Percentiles rank a stretch among this genome's conserved stretches.
Evolutionary conservation across 92 coral and sea anemone genomes (phyloP).

Genomic region (Anthopleura xanthogrammica): DNA sequence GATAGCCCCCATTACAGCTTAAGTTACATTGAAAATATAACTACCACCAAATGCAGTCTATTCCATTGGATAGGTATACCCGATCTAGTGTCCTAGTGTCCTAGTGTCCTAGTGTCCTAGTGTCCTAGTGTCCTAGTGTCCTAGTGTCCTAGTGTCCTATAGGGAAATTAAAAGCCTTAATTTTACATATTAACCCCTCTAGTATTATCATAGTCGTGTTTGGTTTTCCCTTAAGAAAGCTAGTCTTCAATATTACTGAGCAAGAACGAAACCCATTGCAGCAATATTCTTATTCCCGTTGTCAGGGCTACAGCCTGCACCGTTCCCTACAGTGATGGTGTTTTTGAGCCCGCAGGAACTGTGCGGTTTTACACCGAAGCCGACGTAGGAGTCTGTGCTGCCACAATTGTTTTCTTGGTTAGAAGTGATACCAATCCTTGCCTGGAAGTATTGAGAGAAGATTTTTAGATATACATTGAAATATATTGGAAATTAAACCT

Average conservation of each 20-base stretch:
- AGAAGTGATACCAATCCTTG: constrained; percentile 17
- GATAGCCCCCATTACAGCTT: too few relatives aligned
- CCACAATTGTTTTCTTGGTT: constrained; percentile 20
- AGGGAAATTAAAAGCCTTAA: too few relatives aligned
- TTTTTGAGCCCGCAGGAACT: not conserved
- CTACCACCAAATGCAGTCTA: too few relatives aligned
- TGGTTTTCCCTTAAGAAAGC: too few relatives aligned
- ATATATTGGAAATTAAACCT: not conserved
- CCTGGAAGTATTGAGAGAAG: not conserved
- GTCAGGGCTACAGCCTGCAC: constrained; percentile 14
- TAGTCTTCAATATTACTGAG: not conserved
- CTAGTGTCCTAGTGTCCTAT: too few relatives aligned
- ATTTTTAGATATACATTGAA: not conserved
- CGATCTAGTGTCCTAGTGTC: too few relatives aligned
- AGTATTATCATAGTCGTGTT: too few relatives aligned
- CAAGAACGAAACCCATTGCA: constrained; percentile 15
- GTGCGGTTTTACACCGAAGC: constrained; percentile 1
- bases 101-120: too few relatives aligned
- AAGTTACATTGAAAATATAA: too few relatives aligned
- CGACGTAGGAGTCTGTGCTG: constrained; percentile 8
- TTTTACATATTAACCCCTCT: too few relatives aligned
- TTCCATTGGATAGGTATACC: too few relatives aligned
- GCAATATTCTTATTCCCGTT: constrained; percentile 1
- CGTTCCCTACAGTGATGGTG: not conserved
- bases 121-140: too few relatives aligned